Conservation (phyloP, 2,888 invertebrate genomes). For the Epiblema foenella region DNA sequence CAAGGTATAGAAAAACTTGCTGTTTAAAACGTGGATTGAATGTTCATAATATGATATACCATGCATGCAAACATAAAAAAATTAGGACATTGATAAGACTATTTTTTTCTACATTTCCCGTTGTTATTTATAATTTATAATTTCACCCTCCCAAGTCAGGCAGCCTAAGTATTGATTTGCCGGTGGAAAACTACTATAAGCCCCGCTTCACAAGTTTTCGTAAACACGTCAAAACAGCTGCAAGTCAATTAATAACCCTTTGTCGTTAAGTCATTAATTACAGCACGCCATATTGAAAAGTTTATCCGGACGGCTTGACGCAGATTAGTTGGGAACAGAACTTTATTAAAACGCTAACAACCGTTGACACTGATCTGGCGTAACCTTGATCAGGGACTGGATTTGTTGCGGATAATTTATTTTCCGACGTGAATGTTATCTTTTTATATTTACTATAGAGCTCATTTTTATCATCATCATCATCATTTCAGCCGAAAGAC, state of each 20-base stretch:
- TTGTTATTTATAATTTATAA: too few species aligned
- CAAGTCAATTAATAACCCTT: conserved; percentile 42
- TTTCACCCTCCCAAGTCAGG: too few species aligned
- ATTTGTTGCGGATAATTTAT: not conserved
- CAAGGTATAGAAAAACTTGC: too few species aligned
- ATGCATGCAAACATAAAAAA: too few species aligned
- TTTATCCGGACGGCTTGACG: conserved; percentile 31
- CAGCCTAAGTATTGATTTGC: not conserved
- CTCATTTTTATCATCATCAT: too few species aligned
- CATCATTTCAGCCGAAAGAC: too few species aligned
- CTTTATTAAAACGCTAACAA: conserved; percentile 14
- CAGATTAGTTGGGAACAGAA: conserved; percentile 10
- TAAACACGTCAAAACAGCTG: conserved; percentile 30
- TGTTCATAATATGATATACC: too few species aligned
- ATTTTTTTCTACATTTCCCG: too few species aligned
- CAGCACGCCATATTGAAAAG: conserved; percentile 33
- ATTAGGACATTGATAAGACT: too few species aligned
- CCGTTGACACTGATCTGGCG: not conserved
- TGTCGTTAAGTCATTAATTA: conserved; percentile 35
- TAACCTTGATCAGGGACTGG: not conserved
- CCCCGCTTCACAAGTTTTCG: not conserved
- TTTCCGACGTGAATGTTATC: too few species aligned
- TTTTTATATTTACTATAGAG: too few species aligned
- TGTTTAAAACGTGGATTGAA: too few species aligned
- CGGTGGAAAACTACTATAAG: not conserved